A percentile compares a stretch with the other conserved stretches of the same genome.
These are phyloP conservation scores for Ornithorhynchus anatinus DNA, from an alignment of 2,113 vertebrate species.

Conservation along the genomic window DNA sequence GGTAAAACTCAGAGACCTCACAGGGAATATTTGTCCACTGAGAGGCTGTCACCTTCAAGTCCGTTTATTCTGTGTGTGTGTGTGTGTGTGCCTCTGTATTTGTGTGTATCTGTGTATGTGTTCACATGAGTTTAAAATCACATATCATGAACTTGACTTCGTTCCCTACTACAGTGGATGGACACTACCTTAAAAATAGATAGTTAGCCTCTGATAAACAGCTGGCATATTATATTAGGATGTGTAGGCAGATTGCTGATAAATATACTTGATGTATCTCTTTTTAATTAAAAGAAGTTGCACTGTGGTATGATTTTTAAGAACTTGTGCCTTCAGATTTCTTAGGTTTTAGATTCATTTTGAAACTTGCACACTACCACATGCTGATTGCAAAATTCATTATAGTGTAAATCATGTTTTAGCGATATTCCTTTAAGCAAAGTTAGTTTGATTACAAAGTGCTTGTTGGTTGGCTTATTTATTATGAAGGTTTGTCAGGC, in stretches of 20 bases:
- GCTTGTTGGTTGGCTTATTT: slow-evolving; percentile 58
- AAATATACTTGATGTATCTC: slow-evolving; percentile 50
- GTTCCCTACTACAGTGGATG: not conserved
- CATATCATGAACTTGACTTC: not conserved
- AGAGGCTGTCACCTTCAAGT: slow-evolving; percentile 12
- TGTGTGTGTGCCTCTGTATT: not conserved
- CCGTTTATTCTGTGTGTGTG: not conserved
- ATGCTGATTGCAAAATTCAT: slow-evolving; percentile 64
- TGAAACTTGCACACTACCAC: slow-evolving; percentile 58
- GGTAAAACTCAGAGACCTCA: not conserved
- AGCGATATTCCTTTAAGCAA: slow-evolving; percentile 52
- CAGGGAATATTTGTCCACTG: slow-evolving; percentile 15
- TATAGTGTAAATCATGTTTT: slow-evolving; percentile 50
- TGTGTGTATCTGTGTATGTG: slow-evolving; percentile 8
- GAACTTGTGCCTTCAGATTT: slow-evolving; percentile 58
- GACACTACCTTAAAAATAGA: slow-evolving; percentile 11
- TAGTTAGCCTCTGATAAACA: slow-evolving; percentile 7
- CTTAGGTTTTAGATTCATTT: slow-evolving; percentile 62
- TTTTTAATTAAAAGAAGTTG: slow-evolving; percentile 63
- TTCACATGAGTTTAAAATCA: slow-evolving; percentile 7
- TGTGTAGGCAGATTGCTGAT: slow-evolving; percentile 36
- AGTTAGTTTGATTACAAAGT: slow-evolving; percentile 56
- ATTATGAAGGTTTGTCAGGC: slow-evolving; percentile 64
- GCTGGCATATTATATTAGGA: not conserved
- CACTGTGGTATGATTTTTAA: slow-evolving; percentile 53